Conservation (phyloP, 2,888 invertebrate genomes). For the Tipula lateralis region DNA sequence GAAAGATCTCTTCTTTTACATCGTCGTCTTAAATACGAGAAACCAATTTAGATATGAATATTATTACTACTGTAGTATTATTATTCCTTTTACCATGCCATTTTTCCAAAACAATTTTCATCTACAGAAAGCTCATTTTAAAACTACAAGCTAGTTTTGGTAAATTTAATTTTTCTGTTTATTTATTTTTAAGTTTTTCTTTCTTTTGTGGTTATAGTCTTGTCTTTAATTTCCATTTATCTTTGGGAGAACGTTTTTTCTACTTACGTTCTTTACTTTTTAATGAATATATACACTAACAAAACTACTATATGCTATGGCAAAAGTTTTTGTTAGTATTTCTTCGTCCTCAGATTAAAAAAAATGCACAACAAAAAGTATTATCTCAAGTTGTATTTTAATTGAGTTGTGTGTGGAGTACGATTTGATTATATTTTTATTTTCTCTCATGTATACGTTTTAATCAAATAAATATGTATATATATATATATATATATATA, state of each 20-base stretch:
- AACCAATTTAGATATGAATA: neutral
- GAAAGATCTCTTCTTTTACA: neutral
- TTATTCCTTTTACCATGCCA: neutral
- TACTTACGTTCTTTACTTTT: neutral
- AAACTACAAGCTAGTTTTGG: neutral
- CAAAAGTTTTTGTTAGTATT: neutral
- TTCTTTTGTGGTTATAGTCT: neutral
- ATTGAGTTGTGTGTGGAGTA: neutral
- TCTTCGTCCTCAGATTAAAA: neutral
- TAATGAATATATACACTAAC: neutral
- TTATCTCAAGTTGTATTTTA: neutral
- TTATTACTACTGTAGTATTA: neutral
- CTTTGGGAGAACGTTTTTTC: neutral
- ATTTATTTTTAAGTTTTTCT: constrained; percentile 3
- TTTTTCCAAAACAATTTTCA: constrained; percentile 2
- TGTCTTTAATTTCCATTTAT: neutral
- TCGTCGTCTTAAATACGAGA: neutral
- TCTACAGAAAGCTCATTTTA: neutral
- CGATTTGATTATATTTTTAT: neutral
- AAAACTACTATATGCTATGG: neutral
- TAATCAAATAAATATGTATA: neutral
- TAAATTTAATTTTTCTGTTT: neutral
- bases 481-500: no score
- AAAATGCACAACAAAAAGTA: neutral
- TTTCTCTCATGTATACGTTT: neutral